phyloP scores from a whole-genome alignment of 1,140 invertebrate species.

The Sminthurides bifidus region DNA sequence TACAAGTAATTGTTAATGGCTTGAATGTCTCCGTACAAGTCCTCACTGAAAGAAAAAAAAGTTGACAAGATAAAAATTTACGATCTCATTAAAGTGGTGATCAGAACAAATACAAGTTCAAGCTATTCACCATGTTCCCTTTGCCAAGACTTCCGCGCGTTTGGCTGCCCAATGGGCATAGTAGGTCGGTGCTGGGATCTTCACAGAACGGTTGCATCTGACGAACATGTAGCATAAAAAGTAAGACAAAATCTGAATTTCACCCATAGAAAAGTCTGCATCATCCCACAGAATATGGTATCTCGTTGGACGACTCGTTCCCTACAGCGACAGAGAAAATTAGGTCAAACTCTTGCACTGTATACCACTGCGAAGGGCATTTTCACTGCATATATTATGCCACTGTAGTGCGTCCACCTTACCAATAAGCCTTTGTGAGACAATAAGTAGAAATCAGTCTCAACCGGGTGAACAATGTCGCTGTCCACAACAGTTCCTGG shows the following conservation, averaged over 20 bases:
- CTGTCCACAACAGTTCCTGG: conserved; percentile 42
- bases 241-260: conserved; percentile 41
- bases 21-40: background rate
- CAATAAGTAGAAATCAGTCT: conserved; percentile 42
- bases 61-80: background rate
- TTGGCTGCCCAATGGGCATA: conserved; percentile 45
- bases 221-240: conserved; percentile 43
- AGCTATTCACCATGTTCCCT: background rate
- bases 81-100: background rate
- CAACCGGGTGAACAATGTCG: conserved; percentile 37
- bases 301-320: conserved; percentile 41
- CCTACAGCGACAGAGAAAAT: conserved; percentile 30
- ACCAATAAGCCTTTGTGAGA: conserved; percentile 41
- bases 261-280: conserved; percentile 37
- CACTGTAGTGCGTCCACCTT: conserved; percentile 19
- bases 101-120: no score
- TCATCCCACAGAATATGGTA: conserved; percentile 44
- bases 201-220: conserved; percentile 42
- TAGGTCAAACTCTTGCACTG: background rate
- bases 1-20: conserved; percentile 4
- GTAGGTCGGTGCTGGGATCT: conserved; percentile 45
- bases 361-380: background rate
- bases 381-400: background rate
- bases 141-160: conserved; percentile 28
- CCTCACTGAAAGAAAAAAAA: background rate